phyloP scores from a whole-genome alignment of 2,113 vertebrate species.

The Mirza zaza region DNA sequence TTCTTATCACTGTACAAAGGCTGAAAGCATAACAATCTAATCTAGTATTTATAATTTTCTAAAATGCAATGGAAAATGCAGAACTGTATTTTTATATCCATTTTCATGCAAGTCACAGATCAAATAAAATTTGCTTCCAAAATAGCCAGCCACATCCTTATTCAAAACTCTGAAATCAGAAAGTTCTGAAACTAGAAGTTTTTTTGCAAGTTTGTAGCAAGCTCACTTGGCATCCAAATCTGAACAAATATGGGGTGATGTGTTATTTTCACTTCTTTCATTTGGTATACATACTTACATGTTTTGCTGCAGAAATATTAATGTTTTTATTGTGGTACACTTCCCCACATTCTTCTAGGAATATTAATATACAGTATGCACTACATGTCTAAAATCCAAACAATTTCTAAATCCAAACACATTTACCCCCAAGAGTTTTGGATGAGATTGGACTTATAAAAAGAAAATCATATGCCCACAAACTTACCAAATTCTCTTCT shows the following conservation, averaged over 20 bases:
- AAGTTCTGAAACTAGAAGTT: not conserved
- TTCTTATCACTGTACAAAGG: not conserved
- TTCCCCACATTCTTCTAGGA: not conserved
- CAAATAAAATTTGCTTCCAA: slow-evolving; percentile 17
- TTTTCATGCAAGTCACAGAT: slow-evolving; percentile 21
- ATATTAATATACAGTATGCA: not conserved
- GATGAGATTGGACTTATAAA: not conserved
- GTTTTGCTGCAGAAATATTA: not conserved
- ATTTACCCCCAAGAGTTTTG: not conserved
- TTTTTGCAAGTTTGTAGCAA: not conserved
- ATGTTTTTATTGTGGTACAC: not conserved
- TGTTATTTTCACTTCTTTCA: not conserved
- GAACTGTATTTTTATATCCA: not conserved
- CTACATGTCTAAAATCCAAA: not conserved
- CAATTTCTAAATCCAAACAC: slow-evolving; percentile 25
- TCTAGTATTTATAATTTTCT: not conserved
- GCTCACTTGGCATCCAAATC: not conserved
- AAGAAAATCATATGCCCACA: not conserved
- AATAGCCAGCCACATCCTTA: not conserved
- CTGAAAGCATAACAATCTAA: not conserved
- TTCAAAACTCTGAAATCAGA: not conserved
- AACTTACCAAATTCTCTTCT: slow-evolving; percentile 97
- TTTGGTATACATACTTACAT: not conserved
- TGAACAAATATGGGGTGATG: not conserved
- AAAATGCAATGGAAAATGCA: not conserved